Base-by-base conservation (phyloP, 2,888 invertebrate genomes). In the Sicus ferrugineus region DNA sequence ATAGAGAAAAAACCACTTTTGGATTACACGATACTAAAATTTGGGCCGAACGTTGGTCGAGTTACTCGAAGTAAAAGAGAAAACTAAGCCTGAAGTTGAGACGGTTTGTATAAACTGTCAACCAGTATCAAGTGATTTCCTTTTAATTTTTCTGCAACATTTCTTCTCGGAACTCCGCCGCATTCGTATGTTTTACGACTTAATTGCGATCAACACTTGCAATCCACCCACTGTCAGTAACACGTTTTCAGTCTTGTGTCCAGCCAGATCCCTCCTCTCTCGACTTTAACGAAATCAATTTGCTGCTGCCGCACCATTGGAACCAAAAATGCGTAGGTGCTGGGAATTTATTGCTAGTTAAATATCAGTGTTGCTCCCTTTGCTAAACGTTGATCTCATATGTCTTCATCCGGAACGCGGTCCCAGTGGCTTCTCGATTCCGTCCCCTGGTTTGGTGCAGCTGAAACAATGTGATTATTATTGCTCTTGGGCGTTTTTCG, bases 131-230 rank as follows among this genome's bases (percentile, higher is more conserved):
- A 52, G 11, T 23, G 16, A 52, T 14, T 52, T 21, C 14, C 2
- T 0, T 52, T 52, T 23, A 52, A 52, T 42, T 42, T 4, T 16
- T n/a, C 42, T 42, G n/a, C 42, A 42, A n/a, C 42, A 42, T 3
- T 42, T 42, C n/a, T 42, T 7, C 34, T 34, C 34, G 14, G 34
- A 34, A 9, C 14, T 34, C 34, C 34, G 34, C 46, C 2, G 11
- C 50, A 52, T 2, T 52, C 11, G 9, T 2, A 11, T 11, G 23
- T 52, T 23, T 2, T 59, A 59, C 38, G 34, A 38, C 26, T 61
- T 42, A 26, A 61, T 61, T 42, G 7, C 61, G 61, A 61, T 23
- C 61, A 61, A 61, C 61, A 61, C 61, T 61, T 61, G 16, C n/a
- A 16, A 7, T 61, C 61, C 42, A 54, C 54, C 54, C 54, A 54